Evolutionary conservation across 2,797 vertebrate genomes (phyloP).

Genomic region (Hydrophis major): DNA sequence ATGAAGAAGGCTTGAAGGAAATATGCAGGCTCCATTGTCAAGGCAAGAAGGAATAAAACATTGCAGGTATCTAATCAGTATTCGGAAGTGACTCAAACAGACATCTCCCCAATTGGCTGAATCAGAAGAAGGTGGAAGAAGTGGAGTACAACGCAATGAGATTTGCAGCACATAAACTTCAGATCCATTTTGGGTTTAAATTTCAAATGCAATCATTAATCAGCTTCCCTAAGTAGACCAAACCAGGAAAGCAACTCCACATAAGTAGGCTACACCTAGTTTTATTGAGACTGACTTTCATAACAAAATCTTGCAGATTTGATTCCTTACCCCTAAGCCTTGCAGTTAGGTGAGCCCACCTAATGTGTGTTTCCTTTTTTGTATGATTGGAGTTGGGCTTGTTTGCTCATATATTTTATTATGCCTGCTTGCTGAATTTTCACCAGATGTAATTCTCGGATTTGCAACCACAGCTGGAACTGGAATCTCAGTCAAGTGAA

Average conservation of each 20-base stretch:
- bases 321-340: neutral
- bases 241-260: neutral
- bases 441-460: neutral
- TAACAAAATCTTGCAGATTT: neutral
- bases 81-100: neutral
- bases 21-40: neutral
- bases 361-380: neutral
- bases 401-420: neutral
- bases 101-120: neutral
- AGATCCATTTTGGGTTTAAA: no score
- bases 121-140: neutral
- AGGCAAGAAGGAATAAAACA: neutral
- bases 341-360: neutral
- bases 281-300: neutral
- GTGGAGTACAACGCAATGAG: neutral
- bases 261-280: neutral
- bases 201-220: neutral
- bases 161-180: neutral
- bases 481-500: neutral
- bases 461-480: neutral
- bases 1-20: neutral
- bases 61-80: neutral
- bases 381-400: neutral
- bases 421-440: neutral
- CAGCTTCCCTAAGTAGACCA: neutral